phyloP scores from a whole-genome alignment of 2,797 vertebrate genomes.

The Eulemur albifrons region DNA sequence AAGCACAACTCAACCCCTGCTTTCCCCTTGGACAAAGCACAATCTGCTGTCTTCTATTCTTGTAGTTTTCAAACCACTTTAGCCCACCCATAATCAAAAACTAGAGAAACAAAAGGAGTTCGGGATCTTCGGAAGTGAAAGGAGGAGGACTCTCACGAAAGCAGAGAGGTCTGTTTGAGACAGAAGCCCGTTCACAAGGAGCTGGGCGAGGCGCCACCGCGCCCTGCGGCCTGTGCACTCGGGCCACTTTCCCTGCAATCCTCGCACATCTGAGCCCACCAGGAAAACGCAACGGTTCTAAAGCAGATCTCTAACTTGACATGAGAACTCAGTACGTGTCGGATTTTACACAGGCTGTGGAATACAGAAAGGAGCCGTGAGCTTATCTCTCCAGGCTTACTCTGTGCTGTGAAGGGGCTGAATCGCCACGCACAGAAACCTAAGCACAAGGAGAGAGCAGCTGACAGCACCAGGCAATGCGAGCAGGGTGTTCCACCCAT shows the following conservation, averaged over 20 bases:
- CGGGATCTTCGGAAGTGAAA: neutral
- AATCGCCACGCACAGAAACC: neutral
- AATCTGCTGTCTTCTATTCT: neutral
- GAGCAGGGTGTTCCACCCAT: rapidly evolving
- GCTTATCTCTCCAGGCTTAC: neutral
- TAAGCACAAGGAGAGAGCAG: too few species aligned
- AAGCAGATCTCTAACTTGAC: neutral
- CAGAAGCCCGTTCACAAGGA: neutral
- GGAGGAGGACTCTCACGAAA: neutral
- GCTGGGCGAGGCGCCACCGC: rapidly evolving
- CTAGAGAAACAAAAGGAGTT: rapidly evolving
- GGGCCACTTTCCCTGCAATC: neutral
- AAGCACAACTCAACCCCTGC: neutral
- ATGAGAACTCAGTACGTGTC: rapidly evolving
- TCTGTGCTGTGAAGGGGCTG: too few species aligned
- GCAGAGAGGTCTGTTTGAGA: neutral
- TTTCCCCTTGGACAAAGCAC: neutral
- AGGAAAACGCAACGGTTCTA: neutral
- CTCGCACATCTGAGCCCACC: rapidly evolving
- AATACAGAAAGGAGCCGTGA: neutral
- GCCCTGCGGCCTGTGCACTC: neutral
- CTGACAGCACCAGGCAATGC: rapidly evolving
- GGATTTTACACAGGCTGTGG: neutral
- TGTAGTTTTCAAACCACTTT: neutral
- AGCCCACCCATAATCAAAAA: neutral